Conservation (phyloP, 2,888 invertebrate genomes). For the Nomada ferruginata region DNA sequence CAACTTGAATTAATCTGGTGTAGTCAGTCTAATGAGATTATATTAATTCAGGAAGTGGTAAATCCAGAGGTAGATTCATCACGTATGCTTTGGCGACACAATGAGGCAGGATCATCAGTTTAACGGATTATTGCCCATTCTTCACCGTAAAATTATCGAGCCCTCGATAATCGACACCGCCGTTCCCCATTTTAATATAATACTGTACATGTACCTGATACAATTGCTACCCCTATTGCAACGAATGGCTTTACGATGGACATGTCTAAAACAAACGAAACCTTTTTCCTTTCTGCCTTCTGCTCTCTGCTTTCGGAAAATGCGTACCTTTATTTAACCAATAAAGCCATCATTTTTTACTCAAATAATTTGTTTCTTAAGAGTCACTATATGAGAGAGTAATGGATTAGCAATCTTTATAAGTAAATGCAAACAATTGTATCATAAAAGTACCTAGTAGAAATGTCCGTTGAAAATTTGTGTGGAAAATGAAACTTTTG, state of each 20-base stretch:
- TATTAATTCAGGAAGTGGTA: conserved; percentile 8
- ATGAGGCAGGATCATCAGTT: conserved; percentile 46
- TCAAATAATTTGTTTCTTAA: too few species aligned
- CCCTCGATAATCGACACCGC: neutral
- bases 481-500: too few species aligned
- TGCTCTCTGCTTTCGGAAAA: neutral
- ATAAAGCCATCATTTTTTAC: too few species aligned
- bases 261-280: conserved; percentile 22
- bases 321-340: conserved; percentile 5
- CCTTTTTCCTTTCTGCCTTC: neutral
- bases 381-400: neutral
- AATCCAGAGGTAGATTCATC: conserved; percentile 24
- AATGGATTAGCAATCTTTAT: neutral
- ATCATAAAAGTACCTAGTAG: neutral
- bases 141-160: conserved; percentile 52
- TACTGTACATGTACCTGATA: too few species aligned
- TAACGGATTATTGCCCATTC: conserved; percentile 46
- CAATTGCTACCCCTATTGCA: too few species aligned
- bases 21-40: neutral
- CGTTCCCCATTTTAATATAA: too few species aligned
- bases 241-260: neutral
- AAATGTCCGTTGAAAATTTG: too few species aligned
- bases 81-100: conserved; percentile 18
- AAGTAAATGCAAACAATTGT: neutral
- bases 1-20: conserved; percentile 26